phyloP scores from a whole-genome alignment of 35 echinoderm and acorn worm genomes.

The Heliocidaris tuberculata region DNA sequence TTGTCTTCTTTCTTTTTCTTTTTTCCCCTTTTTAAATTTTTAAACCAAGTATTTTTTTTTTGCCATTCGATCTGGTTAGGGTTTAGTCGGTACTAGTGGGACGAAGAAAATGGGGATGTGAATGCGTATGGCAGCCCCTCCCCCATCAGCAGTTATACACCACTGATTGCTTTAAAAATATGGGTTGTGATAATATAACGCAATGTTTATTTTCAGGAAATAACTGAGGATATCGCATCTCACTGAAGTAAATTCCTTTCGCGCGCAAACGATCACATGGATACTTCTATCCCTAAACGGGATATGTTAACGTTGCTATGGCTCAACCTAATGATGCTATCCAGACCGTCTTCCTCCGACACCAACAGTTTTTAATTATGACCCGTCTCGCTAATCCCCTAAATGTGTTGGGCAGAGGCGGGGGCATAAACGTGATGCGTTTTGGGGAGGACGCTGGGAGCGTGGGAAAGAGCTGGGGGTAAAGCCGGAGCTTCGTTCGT shows the following conservation, averaged over 20 bases:
- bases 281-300: background rate
- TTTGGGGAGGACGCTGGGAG: background rate
- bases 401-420: constrained; percentile 6
- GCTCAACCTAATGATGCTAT: background rate
- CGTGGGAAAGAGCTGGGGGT: background rate
- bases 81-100: too few relatives aligned
- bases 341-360: background rate
- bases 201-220: constrained; percentile 4
- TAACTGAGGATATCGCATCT: background rate
- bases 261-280: background rate
- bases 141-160: too few relatives aligned
- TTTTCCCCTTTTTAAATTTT: too few relatives aligned
- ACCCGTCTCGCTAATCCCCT: background rate
- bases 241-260: background rate
- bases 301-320: background rate
- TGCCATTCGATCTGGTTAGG: too few relatives aligned
- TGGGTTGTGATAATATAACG: background rate
- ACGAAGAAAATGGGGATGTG: background rate
- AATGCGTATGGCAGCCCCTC: too few relatives aligned
- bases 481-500: background rate
- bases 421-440: background rate
- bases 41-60: too few relatives aligned
- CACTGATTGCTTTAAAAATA: too few relatives aligned
- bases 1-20: too few relatives aligned
- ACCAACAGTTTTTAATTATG: constrained; percentile 13